Conservation (phyloP, 2,113 vertebrate species). For the Mormoops blainvillei region DNA sequence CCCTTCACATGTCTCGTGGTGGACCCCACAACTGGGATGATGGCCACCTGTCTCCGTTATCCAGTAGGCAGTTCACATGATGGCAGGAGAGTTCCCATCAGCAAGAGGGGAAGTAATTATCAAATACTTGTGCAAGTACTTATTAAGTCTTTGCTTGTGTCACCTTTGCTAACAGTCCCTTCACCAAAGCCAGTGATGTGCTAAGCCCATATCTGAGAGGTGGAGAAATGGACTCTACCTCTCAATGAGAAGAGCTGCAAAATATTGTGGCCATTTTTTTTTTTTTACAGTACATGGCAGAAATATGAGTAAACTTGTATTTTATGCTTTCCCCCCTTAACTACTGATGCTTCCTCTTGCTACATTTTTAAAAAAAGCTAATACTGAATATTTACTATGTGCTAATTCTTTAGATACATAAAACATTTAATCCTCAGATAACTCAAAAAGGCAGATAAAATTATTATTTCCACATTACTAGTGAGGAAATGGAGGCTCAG, state of each 20-base stretch:
- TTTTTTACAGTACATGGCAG: background rate
- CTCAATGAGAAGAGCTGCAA: background rate
- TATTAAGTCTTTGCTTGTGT: background rate
- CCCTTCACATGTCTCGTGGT: background rate
- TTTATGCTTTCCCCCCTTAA: background rate
- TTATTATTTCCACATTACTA: background rate
- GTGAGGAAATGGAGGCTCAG: background rate
- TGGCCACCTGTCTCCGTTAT: background rate
- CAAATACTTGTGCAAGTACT: background rate
- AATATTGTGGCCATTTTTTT: background rate
- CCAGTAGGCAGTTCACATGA: background rate
- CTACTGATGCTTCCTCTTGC: background rate
- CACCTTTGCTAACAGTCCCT: background rate
- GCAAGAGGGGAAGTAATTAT: background rate
- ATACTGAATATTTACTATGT: background rate
- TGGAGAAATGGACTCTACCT: background rate
- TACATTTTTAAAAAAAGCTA: background rate
- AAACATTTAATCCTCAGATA: background rate
- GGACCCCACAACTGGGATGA: background rate
- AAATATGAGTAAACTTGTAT: background rate
- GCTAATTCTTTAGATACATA: background rate
- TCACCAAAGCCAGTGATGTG: background rate
- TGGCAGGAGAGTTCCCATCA: background rate
- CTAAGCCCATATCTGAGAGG: background rate
- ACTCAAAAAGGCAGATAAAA: background rate